Conservation (phyloP, 2,797 vertebrate genomes). For the Microtus californicus region DNA sequence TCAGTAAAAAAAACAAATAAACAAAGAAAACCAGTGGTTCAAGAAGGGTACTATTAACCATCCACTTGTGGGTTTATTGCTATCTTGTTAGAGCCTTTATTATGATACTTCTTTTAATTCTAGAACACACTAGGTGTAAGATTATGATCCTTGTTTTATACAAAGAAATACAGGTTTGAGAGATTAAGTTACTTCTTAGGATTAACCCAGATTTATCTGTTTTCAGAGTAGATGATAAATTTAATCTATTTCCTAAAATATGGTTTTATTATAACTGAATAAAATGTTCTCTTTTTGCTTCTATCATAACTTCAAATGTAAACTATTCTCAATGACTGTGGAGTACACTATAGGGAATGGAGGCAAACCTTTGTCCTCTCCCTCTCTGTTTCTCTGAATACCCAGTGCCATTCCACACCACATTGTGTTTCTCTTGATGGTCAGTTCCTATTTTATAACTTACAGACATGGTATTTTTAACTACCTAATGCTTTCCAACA, state of each 20-base stretch:
- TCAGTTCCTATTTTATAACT: not conserved
- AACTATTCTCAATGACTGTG: not conserved
- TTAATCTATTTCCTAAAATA: not conserved
- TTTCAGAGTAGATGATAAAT: not conserved
- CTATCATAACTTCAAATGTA: not conserved
- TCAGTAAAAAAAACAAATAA: not conserved
- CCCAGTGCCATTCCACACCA: rapidly evolving
- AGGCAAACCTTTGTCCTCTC: not conserved
- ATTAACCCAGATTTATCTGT: not conserved
- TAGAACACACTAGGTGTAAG: not conserved
- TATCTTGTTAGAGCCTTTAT: not conserved
- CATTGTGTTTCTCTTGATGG: not conserved
- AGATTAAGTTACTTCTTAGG: not conserved
- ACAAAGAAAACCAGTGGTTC: not conserved
- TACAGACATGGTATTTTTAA: not conserved
- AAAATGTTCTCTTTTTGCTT: constrained; percentile 18
- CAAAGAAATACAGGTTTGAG: not conserved
- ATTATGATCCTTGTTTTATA: constrained; percentile 45
- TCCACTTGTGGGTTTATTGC: not conserved
- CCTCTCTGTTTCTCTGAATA: not conserved
- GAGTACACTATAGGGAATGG: not conserved
- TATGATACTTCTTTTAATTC: not conserved
- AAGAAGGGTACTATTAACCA: not conserved
- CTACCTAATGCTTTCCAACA: constrained; percentile 18
- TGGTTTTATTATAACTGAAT: not conserved